Evolutionary conservation across 2,113 vertebrate genomes (phyloP).

Genomic region (Micromys minutus): DNA sequence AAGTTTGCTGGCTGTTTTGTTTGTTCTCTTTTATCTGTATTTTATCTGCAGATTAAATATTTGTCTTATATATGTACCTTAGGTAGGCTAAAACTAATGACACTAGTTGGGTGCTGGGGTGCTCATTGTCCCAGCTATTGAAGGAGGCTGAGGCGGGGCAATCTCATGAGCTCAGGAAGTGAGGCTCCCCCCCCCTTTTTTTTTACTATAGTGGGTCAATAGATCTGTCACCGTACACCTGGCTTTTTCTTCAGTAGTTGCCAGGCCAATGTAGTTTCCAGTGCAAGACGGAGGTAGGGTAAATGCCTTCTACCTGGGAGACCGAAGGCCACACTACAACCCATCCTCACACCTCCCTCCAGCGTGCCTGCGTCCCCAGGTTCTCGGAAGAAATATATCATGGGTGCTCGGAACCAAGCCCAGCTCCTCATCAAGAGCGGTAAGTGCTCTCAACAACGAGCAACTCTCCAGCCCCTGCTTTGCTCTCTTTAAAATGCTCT

Average conservation of each 20-base stretch:
- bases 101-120: too few species aligned
- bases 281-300: not conserved
- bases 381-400: too few species aligned
- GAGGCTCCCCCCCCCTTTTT: not conserved
- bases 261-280: not conserved
- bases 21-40: slow-evolving; percentile 30
- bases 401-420: not conserved
- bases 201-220: not conserved
- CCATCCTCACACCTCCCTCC: not conserved
- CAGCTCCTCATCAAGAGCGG: not conserved
- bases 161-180: not conserved
- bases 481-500: not conserved
- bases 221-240: not conserved
- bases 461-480: not conserved
- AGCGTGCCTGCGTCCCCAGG: not conserved
- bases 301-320: not conserved
- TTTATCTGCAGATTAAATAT: slow-evolving; percentile 7
- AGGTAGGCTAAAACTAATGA: not conserved
- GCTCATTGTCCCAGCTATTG: not conserved
- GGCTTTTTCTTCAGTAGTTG: not conserved
- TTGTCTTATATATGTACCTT: slow-evolving; percentile 26
- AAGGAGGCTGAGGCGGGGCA: not conserved
- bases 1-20: slow-evolving; percentile 81
- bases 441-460: not conserved
- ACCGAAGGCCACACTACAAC: not conserved